phyloP scores from a whole-genome alignment of 2,888 invertebrate species.

The Cosmia pyralina region DNA sequence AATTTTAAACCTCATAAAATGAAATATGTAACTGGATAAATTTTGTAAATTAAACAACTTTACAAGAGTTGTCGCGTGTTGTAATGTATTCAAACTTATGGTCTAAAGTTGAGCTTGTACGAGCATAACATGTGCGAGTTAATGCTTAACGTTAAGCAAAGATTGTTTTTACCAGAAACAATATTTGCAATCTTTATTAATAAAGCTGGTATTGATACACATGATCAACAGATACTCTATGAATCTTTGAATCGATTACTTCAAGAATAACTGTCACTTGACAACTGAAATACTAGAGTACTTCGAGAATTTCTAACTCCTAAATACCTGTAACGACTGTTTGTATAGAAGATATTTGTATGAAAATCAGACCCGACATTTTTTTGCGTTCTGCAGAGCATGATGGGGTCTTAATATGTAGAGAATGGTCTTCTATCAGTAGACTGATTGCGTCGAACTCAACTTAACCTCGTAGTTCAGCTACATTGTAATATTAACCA shows the following conservation, averaged over 20 bases:
- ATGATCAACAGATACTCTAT: background rate
- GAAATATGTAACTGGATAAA: constrained; percentile 17
- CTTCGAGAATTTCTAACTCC: background rate
- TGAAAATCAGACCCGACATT: background rate
- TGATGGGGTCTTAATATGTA: background rate
- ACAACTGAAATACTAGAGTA: background rate
- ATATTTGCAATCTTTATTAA: background rate
- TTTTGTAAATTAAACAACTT: constrained; percentile 37
- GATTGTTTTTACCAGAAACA: background rate
- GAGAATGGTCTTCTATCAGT: background rate
- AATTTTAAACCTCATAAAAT: constrained; percentile 3
- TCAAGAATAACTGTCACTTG: constrained; percentile 6
- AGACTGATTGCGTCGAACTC: background rate
- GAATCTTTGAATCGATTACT: background rate
- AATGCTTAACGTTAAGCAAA: background rate
- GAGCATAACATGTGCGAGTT: constrained; percentile 1
- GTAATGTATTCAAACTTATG: constrained; percentile 33
- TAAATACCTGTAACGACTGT: background rate
- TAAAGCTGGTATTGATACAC: too few relatives aligned
- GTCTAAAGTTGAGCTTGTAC: constrained; percentile 14
- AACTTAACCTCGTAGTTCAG: background rate
- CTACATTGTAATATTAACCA: background rate
- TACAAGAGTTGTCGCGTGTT: background rate
- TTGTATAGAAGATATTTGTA: background rate
- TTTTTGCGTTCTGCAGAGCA: background rate